Evolutionary conservation across 2,113 vertebrate genomes (phyloP).

Genomic region (Potamarius usumacintae): DNA sequence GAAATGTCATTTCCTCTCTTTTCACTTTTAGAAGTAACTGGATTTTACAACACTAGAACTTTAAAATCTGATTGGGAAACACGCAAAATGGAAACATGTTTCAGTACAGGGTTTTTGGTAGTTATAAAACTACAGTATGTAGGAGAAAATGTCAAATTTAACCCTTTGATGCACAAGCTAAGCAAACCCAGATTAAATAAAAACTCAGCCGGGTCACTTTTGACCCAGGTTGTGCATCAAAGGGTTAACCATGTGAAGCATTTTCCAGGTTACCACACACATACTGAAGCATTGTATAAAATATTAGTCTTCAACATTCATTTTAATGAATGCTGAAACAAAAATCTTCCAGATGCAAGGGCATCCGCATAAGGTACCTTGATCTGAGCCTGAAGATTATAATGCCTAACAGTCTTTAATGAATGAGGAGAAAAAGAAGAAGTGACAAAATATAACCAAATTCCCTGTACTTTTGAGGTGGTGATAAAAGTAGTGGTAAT

Average conservation of each 20-base stretch:
- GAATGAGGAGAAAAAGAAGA: background rate
- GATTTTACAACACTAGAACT: background rate
- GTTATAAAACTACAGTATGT: background rate
- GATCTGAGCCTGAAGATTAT: background rate
- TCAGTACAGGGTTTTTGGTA: background rate
- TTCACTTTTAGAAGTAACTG: background rate
- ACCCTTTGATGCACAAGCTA: no score
- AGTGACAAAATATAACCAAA: background rate
- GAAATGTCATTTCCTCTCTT: background rate
- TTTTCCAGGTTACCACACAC: background rate
- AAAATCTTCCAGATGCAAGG: background rate
- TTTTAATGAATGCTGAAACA: background rate
- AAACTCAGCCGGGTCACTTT: no score
- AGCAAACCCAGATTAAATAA: no score
- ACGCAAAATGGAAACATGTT: background rate
- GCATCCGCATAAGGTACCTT: background rate
- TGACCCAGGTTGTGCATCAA: no score
- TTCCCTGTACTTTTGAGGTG: background rate
- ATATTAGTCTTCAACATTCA: background rate
- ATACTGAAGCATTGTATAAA: background rate
- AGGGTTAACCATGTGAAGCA: background rate
- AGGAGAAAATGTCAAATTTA: background rate
- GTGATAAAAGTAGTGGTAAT: constrained; percentile 11
- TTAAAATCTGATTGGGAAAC: background rate
- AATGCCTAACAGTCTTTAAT: background rate